Evolutionary conservation across 2,113 vertebrate genomes (phyloP), one percentile per base, ranked within the genome.

Genomic region (Tetraodon nigroviridis): DNA sequence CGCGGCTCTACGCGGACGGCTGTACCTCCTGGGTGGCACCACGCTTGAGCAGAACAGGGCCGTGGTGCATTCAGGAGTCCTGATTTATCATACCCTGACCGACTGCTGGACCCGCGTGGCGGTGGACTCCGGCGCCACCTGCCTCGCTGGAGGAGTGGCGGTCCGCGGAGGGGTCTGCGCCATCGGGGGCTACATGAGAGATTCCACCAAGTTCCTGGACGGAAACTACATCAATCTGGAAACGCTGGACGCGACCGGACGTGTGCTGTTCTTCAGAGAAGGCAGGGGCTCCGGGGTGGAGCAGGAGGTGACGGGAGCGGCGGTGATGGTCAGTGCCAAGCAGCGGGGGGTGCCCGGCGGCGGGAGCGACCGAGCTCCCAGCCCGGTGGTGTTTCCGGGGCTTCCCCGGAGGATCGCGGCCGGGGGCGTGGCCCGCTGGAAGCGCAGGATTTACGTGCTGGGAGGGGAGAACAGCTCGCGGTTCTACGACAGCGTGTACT

Each of bases 401-500:
- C 75, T 93, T 21, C 91, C 90, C 0, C 85, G 91, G 20, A 81
- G 89, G 53, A 89, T 93, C 1, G 89, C 89, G 0, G 90, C 89
- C 0, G 90, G 90, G 1, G 90, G 91, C 0, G 91, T 92, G 3
- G 91, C 92, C 7, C 75, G 88, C 55, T 93, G 92, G 92, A 91
- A 90, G 66, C 81, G 90, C 51, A 80, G 90, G 79, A 91, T 93
- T 60, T 92, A 93, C 6, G 90, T 93, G 3, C 41, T 93, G 62
- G 92, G 91, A 0, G 91, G 92, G 2, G 91, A 92, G 24, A 92
- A 92, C 1, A 90, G 91, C 32, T 86, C 89, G 0, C 73, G 87
- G 13, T 90, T 90, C 51, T 91, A 92, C 0, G 90, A 92, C 78
- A 91, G 90, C 0, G 89, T 93, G 49, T 93, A 91, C 82, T 91